Conservation (phyloP, 2,797 vertebrate species). For the Sebastes hubbsi region DNA sequence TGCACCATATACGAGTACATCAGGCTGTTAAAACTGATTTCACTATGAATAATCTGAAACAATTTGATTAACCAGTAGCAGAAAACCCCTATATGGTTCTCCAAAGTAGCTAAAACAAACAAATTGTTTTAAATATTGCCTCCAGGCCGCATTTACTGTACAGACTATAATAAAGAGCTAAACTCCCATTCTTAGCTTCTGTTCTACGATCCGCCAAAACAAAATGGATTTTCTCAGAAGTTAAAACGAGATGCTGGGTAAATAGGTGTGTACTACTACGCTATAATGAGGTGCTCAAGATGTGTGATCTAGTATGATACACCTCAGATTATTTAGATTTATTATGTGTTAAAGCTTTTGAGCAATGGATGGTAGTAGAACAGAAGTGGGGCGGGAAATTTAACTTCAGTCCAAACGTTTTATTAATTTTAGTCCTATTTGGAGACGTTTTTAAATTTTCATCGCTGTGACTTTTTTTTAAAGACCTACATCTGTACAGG, state of each 20-base stretch:
- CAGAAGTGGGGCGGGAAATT: neutral
- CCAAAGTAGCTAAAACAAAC: neutral
- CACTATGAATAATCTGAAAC: neutral
- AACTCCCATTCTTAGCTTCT: neutral
- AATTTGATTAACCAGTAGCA: neutral
- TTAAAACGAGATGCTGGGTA: no score
- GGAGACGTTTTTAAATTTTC: neutral
- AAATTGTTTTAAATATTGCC: neutral
- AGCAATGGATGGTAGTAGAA: no score
- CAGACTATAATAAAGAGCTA: neutral
- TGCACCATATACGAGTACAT: neutral
- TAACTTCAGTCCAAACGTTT: slow-evolving; percentile 2
- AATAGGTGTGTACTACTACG: no score
- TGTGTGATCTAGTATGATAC: no score
- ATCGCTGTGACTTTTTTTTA: slow-evolving; percentile 15
- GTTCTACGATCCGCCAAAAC: neutral
- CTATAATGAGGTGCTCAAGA: no score
- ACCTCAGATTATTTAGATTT: no score
- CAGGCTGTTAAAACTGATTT: neutral
- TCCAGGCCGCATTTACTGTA: neutral
- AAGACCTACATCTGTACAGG: slow-evolving; percentile 32
- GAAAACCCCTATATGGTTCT: neutral
- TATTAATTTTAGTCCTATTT: neutral
- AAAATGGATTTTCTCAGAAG: neutral
- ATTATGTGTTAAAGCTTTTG: no score